Evolutionary conservation across 2,797 vertebrate genomes (phyloP).

Genomic region (Hydrophis major): DNA sequence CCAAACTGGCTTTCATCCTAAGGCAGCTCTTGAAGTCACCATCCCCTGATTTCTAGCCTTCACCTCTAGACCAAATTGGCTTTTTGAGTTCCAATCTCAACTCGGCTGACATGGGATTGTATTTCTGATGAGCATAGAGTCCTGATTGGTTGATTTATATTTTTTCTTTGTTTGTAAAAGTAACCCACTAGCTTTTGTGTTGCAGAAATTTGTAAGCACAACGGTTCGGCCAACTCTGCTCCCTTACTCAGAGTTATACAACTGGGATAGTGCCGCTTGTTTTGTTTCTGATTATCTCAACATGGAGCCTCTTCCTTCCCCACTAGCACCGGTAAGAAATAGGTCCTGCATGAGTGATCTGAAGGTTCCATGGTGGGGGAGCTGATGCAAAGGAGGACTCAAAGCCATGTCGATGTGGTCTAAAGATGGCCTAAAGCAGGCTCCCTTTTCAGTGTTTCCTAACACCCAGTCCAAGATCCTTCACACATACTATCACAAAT

Average conservation of each 20-base stretch:
- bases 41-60: not conserved
- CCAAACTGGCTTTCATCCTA: not conserved
- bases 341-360: not conserved
- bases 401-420: not conserved
- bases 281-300: conserved; percentile 82
- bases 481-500: not conserved
- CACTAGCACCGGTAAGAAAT: conserved; percentile 75
- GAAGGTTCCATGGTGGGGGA: not conserved
- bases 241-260: conserved; percentile 72
- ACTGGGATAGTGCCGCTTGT: conserved; percentile 82
- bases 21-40: not conserved
- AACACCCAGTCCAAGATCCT: not conserved
- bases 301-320: conserved; percentile 76
- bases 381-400: not conserved
- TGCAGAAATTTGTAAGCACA: conserved; percentile 90
- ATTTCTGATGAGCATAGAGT: not conserved
- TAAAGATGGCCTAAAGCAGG: not conserved
- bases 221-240: conserved; percentile 77
- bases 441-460: not conserved
- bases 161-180: not conserved
- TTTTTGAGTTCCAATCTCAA: not conserved
- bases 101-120: not conserved
- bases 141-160: not conserved
- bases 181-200: not conserved
- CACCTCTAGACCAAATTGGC: not conserved